Conservation (phyloP, 2,113 vertebrate genomes). For the Notothenia rossii region DNA sequence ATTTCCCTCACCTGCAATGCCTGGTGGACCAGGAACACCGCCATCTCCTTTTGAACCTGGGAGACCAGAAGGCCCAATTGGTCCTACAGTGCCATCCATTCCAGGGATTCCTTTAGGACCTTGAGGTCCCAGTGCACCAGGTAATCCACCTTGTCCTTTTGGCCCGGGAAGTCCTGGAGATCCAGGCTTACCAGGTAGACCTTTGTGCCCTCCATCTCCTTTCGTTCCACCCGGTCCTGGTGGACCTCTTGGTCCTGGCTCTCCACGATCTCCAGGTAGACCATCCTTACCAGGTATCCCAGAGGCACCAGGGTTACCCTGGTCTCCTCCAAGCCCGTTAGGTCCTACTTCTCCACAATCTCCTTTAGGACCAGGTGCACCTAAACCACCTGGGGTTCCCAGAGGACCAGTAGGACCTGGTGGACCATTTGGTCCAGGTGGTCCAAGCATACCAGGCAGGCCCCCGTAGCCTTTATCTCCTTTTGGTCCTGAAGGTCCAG, state of each 20-base stretch:
- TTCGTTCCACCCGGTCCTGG: conserved; percentile 90
- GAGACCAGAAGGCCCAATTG: conserved; percentile 89
- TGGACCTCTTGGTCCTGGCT: conserved; percentile 90
- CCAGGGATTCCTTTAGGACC: conserved; percentile 94
- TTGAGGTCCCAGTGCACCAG: conserved; percentile 90
- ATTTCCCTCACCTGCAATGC: conserved; percentile 87
- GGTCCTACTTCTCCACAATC: conserved; percentile 89
- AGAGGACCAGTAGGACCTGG: conserved; percentile 88
- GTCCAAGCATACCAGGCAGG: conserved; percentile 89
- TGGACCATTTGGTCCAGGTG: conserved; percentile 88
- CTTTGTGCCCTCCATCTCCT: conserved; percentile 92
- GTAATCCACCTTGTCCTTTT: conserved; percentile 88
- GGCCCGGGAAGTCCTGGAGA: conserved; percentile 87
- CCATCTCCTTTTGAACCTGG: conserved; percentile 91
- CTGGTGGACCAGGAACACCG: conserved; percentile 88
- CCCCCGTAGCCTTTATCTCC: conserved; percentile 92
- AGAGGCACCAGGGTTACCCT: conserved; percentile 89
- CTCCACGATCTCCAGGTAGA: conserved; percentile 89
- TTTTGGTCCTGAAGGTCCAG: conserved; percentile 88
- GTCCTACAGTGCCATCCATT: conserved; percentile 89
- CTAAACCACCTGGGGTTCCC: conserved; percentile 88
- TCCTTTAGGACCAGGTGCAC: conserved; percentile 93
- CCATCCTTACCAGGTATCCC: conserved; percentile 94
- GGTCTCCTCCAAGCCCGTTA: conserved; percentile 88
- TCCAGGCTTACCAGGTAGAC: conserved; percentile 89